Evolutionary conservation across 53 echinoderm and acorn worm species (phyloP).

Genomic region (Holothuria leucospilota): DNA sequence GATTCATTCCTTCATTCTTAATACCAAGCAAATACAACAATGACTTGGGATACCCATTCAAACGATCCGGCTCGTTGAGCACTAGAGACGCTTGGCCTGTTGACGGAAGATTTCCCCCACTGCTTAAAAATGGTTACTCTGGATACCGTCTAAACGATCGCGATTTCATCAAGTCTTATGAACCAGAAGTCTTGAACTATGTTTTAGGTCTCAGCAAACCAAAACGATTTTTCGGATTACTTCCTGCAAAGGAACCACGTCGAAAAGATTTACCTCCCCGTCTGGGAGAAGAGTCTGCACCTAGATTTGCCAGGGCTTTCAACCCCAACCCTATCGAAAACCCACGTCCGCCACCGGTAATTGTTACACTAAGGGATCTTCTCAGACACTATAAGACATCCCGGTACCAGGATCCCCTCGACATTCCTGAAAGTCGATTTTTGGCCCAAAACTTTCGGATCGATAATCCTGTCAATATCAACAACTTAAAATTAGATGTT

Average conservation of each 20-base stretch:
- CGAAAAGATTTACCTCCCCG: slow-evolving; percentile 44
- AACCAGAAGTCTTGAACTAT: not conserved
- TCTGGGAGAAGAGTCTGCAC: slow-evolving; percentile 39
- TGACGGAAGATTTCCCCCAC: no score
- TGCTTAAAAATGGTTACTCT: no score
- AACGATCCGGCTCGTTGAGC: no score
- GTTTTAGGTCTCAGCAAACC: slow-evolving; percentile 15
- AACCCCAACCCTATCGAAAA: not conserved
- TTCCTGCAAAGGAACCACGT: slow-evolving; percentile 43
- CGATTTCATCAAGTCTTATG: not conserved
- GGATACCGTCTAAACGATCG: no score
- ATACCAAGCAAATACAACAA: no score
- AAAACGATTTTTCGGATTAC: slow-evolving; percentile 29
- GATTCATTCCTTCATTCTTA: not conserved
- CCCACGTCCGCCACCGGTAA: not conserved
- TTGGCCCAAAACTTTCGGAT: slow-evolving; percentile 3
- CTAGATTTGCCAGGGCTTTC: slow-evolving; percentile 35
- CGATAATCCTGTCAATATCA: slow-evolving; percentile 33
- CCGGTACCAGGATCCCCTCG: not conserved
- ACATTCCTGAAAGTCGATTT: not conserved
- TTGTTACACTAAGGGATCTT: not conserved
- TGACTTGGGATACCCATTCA: no score
- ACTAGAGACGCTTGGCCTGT: no score
- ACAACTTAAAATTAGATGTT: slow-evolving; percentile 15
- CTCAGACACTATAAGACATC: not conserved